These are phyloP conservation scores for Lateolabrax maculatus DNA, from an alignment of 2,797 vertebrate species.

Conservation along the genomic window DNA sequence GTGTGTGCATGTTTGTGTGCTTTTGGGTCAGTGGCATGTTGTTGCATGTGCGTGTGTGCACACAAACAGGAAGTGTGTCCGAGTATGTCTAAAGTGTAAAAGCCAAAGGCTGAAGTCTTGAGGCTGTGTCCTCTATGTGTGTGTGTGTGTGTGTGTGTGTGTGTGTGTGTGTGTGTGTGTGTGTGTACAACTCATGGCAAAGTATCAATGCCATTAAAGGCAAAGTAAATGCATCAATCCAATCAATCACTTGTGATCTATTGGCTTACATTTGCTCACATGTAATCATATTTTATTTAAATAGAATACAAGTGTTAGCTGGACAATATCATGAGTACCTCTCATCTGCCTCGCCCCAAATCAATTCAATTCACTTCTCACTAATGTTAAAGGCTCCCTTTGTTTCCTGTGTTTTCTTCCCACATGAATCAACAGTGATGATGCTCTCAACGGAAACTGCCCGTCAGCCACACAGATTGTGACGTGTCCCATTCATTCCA, in stretches of 20 bases:
- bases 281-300: not conserved
- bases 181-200: too few species aligned
- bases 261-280: not conserved
- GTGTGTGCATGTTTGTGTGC: not conserved
- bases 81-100: not conserved
- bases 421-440: constrained; percentile 48
- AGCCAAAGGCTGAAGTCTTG: too few species aligned
- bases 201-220: too few species aligned
- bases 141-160: not conserved
- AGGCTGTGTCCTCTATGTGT: not conserved
- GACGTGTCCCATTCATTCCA: constrained; percentile 58
- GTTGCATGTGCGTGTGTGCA: not conserved
- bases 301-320: not conserved
- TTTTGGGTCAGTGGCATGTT: not conserved
- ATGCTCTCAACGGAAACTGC: constrained; percentile 52
- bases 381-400: constrained; percentile 26
- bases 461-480: constrained; percentile 30
- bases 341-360: not conserved
- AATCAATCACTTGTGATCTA: not conserved
- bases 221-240: not conserved
- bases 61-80: not conserved
- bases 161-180: not conserved
- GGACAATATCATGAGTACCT: not conserved
- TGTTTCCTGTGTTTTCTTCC: constrained; percentile 41
- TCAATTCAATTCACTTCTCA: constrained; percentile 10